These are phyloP conservation scores for Orientallactaga sibirica DNA, from an alignment of 2,797 vertebrate species.

Conservation along the genomic window DNA sequence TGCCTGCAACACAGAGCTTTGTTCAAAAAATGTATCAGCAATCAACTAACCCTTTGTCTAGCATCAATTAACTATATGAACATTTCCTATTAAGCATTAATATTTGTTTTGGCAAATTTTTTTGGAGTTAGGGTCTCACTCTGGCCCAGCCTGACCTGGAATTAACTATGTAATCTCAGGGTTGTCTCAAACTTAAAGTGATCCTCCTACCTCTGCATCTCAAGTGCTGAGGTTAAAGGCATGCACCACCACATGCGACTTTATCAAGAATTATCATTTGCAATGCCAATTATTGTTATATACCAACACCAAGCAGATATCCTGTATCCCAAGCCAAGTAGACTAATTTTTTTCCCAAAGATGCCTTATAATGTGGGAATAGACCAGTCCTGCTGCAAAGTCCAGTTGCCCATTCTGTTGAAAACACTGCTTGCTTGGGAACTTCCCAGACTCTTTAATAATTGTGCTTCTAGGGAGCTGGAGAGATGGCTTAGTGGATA, in stretches of 20 bases:
- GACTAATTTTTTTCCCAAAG: not conserved
- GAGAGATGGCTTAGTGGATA: no score
- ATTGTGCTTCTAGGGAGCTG: not conserved
- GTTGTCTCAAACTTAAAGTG: no score
- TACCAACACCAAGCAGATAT: not conserved
- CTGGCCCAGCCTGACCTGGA: no score
- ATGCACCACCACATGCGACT: no score
- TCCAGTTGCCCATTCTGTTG: not conserved
- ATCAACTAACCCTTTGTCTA: not conserved
- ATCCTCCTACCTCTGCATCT: no score
- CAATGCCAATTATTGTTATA: not conserved
- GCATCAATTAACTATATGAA: not conserved
- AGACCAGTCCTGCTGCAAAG: rapidly evolving
- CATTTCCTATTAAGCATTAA: not conserved
- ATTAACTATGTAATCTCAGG: no score
- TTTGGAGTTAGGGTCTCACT: no score
- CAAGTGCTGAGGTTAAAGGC: no score
- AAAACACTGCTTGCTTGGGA: not conserved
- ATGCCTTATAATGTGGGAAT: not conserved
- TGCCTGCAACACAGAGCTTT: not conserved
- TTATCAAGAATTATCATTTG: not conserved
- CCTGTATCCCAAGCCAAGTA: not conserved
- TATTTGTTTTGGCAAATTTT: not conserved
- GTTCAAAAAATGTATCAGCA: not conserved
- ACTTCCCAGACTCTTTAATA: not conserved